Evolutionary conservation across 2,113 vertebrate species (phyloP), one percentile per base, ranked within the genome.

Genomic region (Ammospiza nelsoni): DNA sequence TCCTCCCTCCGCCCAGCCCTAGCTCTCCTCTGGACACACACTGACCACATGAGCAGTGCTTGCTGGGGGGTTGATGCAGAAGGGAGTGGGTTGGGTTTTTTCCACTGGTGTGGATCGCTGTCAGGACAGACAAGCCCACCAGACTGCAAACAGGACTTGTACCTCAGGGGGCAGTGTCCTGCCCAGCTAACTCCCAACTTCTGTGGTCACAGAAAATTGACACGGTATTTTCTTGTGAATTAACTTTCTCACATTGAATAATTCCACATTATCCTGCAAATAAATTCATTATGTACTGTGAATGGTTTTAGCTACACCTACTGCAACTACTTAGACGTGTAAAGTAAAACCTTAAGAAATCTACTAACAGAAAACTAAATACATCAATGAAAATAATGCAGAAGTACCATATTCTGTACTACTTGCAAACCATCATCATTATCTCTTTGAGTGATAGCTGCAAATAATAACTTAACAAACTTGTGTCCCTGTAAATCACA

Each of bases 21-120:
- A 59, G 41, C 3, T 65, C 61, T 52, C 35, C 46, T 25, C 52
- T 49, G 69, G 41, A 29, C 18, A 51, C 51, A 62, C 67, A 62
- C 54, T 0, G 0, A 44, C 46, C n/a, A 12, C 31, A 7, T 0
- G 3, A 33, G 33, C 54, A 18, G 25, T 0, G 2, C 63, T 59
- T 15, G 39, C 1, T n/a, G 58, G n/a, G 27, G 39, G 28, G 62
- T 9, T 55, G 41, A 18, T 52, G 83, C 51, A 44, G 33, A 1
- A 0, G 8, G 19, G n/a, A 10, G 28, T 24, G 51, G 29, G 27
- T 4, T 48, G 37, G 33, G 66, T 3, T 87, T 37, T 12, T 78
- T 19, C 21, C 4, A 1, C 2, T 29, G 66, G 13, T 23, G 46
- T 23, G 69, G 51, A 41, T 39, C 0, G 0, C 44, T 58, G 48